Base-by-base conservation (phyloP, 2,113 vertebrate genomes). In the Nothoprocta perdicaria region DNA sequence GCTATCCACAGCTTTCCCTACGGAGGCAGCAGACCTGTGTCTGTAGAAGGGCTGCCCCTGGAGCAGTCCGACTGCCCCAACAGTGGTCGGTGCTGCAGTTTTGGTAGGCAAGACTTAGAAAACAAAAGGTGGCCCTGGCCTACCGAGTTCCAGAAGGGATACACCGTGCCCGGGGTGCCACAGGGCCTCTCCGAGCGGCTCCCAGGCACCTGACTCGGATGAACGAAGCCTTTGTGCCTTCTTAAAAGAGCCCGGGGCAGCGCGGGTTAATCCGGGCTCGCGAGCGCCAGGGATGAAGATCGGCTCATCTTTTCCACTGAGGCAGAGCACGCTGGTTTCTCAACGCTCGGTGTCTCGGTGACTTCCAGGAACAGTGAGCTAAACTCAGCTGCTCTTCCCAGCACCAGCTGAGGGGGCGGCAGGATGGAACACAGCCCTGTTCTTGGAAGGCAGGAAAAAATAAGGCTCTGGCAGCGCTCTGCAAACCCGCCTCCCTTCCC, bases 311-410 rank as follows among this genome's bases (percentile, higher is more conserved):
- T 96, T 97, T 97, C 95, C 95, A 92, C 48, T 84, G 77, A 89
- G 48, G 55, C 92, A 91, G 38, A 80, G 95, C 96, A 81, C 23
- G 68, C 72, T 86, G 68, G 52, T 97, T 96, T 95, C 92, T 95
- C 3, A 50, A 84, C 77, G 91, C 90, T 93, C 6, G 3, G 38
- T 92, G 94, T 93, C 89, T 96, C 82, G 12, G 53, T 88, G 92
- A 97, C 88, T 97, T 97, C 96, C 96, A 97, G 95, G 96, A 97
- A 97, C 68, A 93, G 92, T 94, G 95, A 97, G 91, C 95, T 96
- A 95, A 97, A 96, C 94, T 95, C 89, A 93, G 91, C 86, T 96
- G 93, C 88, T 94, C 91, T 97, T 96, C 95, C 96, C 96, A 95
- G 96, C 96, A 97, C 85, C 91, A 95, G 94, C 94, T 92, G 96